Evolutionary conservation across 2,888 invertebrate species (phyloP).

Genomic region (Agrochola lychnidis): DNA sequence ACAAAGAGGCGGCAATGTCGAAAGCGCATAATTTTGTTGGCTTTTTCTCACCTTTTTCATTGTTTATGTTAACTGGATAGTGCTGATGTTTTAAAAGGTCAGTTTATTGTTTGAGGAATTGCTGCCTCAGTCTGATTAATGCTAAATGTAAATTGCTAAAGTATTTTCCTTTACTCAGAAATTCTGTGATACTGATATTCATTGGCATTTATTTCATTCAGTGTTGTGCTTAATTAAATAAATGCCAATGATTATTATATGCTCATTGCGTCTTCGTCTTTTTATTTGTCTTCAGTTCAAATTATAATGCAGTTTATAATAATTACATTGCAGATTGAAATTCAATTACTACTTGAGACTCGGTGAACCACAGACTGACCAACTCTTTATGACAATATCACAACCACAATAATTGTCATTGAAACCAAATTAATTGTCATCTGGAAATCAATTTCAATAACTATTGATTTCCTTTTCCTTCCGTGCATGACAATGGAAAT

Average conservation of each 20-base stretch:
- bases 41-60: constrained; percentile 46
- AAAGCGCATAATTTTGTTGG: constrained; percentile 38
- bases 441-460: constrained; percentile 45
- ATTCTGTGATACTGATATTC: not conserved
- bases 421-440: constrained; percentile 50
- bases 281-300: not conserved
- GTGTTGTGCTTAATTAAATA: no score
- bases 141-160: not conserved
- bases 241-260: not conserved
- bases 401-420: constrained; percentile 35
- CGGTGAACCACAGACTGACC: constrained; percentile 8
- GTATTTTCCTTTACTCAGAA: not conserved
- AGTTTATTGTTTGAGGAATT: constrained; percentile 17
- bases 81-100: constrained; percentile 20
- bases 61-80: constrained; percentile 30
- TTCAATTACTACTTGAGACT: constrained; percentile 33
- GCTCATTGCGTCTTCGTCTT: not conserved
- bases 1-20: constrained; percentile 41
- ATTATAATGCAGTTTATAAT: not conserved
- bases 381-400: constrained; percentile 24
- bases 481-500: constrained; percentile 54
- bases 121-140: not conserved
- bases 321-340: constrained; percentile 24
- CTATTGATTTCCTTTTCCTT: constrained; percentile 52
- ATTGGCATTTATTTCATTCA: not conserved